Evolutionary conservation across 1,140 invertebrate species (phyloP).

Genomic region (Choristoneura fumiferana): DNA sequence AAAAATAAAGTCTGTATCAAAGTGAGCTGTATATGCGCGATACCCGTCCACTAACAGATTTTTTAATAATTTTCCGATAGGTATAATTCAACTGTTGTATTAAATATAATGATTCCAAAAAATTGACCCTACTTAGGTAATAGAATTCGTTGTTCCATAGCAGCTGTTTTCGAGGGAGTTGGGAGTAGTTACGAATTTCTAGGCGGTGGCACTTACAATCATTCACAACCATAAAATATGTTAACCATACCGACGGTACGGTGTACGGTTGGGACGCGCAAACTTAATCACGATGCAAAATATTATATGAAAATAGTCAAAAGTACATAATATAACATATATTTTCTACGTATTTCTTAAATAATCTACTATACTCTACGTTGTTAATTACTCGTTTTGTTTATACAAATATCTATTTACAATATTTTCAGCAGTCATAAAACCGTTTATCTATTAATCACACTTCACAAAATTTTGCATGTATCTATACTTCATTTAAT

Average conservation of each 20-base stretch:
- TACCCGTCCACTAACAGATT: too few species aligned
- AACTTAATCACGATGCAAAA: conserved; percentile 11
- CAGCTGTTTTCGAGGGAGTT: too few species aligned
- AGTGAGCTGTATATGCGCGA: too few species aligned
- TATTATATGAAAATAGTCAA: neutral
- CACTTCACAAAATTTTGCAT: neutral
- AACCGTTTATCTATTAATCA: conserved; percentile 2
- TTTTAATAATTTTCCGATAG: too few species aligned
- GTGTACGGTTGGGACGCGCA: neutral
- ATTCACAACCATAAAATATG: conserved; percentile 16
- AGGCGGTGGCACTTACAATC: neutral
- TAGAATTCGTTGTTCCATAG: too few species aligned
- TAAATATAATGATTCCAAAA: too few species aligned
- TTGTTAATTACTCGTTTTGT: conserved; percentile 15
- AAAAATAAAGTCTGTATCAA: too few species aligned
- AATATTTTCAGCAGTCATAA: conserved; percentile 21
- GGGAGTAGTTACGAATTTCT: neutral
- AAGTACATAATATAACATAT: conserved; percentile 15
- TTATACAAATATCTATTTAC: conserved; percentile 35
- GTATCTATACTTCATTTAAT: too few species aligned
- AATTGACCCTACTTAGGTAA: too few species aligned
- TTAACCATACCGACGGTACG: neutral
- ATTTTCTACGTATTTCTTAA: neutral
- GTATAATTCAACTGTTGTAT: too few species aligned
- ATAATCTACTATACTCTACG: conserved; percentile 23